A percentile compares a stretch with the other conserved stretches of the same genome.
Conservation (phyloP, 2,797 vertebrate species). For the Pseudotriccus pelzelni region DNA sequence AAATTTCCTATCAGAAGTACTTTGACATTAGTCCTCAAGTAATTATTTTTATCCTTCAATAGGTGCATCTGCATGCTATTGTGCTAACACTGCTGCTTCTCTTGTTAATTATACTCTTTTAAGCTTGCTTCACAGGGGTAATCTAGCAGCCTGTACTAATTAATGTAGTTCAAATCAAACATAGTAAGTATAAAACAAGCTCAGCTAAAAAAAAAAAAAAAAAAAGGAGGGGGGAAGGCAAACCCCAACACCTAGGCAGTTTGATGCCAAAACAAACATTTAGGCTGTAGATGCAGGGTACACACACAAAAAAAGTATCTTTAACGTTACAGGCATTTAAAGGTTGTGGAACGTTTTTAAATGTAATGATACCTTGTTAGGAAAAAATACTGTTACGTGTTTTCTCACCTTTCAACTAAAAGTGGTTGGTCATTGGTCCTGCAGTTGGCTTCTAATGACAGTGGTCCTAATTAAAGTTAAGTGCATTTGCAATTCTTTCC, state of each 20-base stretch:
- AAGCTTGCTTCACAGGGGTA: constrained; percentile 60
- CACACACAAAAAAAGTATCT: not conserved
- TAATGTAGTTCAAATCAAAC: constrained; percentile 59
- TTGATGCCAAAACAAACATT: not conserved
- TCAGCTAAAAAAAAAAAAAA: not conserved
- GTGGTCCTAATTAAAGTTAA: not conserved
- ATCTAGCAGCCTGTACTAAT: constrained; percentile 57
- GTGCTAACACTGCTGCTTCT: constrained; percentile 43
- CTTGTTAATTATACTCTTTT: constrained; percentile 66
- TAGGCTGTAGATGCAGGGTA: not conserved
- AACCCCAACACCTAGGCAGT: not conserved
- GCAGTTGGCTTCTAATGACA: not conserved
- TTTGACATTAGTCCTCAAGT: constrained; percentile 59
- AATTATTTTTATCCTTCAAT: constrained; percentile 75
- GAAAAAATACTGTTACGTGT: not conserved
- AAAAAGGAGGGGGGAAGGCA: not conserved
- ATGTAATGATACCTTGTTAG: not conserved
- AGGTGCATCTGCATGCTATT: constrained; percentile 60
- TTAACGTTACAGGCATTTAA: not conserved
- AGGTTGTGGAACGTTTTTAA: not conserved
- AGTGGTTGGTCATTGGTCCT: not conserved
- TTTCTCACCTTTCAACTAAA: not conserved
- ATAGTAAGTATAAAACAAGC: not conserved
- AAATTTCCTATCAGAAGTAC: constrained; percentile 36
- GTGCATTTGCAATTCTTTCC: not conserved